Evolutionary conservation across 2,113 vertebrate genomes (phyloP), one percentile per base, ranked within the genome.

Genomic region (Helogale parvula): DNA sequence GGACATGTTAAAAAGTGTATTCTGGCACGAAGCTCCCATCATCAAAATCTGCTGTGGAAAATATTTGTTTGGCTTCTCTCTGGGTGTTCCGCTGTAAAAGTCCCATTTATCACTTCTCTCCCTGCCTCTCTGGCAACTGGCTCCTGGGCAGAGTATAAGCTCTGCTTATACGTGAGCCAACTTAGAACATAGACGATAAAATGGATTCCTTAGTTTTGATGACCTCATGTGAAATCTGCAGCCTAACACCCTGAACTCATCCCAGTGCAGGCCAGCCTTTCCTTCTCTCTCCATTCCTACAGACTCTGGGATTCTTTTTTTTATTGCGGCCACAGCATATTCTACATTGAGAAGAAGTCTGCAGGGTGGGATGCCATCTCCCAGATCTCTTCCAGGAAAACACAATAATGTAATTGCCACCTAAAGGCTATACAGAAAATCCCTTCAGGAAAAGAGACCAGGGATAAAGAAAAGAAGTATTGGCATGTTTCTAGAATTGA

Each of bases 1-100:
- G 31, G 10, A 68, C 71, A 7, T 68, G 38, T 68, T 84, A 50
- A 68, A 91, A 81, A 84, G 35, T 76, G 14, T 91, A 88, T 92
- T 80, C 71, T 88, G 83, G 65, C 57, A 92, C 12, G 19, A 92
- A 92, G 33, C 38, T 71, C 14, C 68, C 38, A 8, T 6, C 77
- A 92, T 38, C 41, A 82, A 89, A 89, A 54, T 92, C 69, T 84
- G 33, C 41, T 25, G 5, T 85, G 63, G 52, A 45, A 86, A 88
- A 76, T 76, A 80, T 33, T 80, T 96, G 72, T 92, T 96, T 92
- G 69, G 41, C 66, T 92, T 86, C 74, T 77, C 11, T 96, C 16
- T 45, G 63, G 45, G 13, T 85, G 19, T 60, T 60, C 72, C 66
- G 31, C 35, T 81, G 19, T 54, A 35, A 47, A 88, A 94, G 25